Evolutionary conservation across 2,113 vertebrate genomes (phyloP), one percentile per base, ranked within the genome.

Genomic region (Carollia perspicillata): DNA sequence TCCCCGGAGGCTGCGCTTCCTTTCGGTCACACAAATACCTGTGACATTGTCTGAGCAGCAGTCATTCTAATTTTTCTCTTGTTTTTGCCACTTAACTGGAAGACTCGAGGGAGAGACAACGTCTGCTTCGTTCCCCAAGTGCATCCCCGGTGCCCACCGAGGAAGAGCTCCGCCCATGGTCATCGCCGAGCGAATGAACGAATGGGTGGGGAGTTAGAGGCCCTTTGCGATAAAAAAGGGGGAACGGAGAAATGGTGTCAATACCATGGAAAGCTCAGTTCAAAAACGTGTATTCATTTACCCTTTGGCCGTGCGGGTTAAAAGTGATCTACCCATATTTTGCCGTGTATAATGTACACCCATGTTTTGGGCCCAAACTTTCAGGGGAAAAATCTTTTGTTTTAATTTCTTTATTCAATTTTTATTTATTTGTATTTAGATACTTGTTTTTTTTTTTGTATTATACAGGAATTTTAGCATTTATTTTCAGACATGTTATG

Each of bases 91-190:
- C 35, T 53, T 51, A 66, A 33, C 74, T 26, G 11, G 42, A 77
- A 84, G 55, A 6, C 44, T 75, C 44, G 47, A 44, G 37, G 58
- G 44, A 77, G 55, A 35, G 14, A 79, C 28, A 16, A 8, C 18
- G 14, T 40, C 26, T 90, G 30, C n/a, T 44, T 69, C 3, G 1
- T 30, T 65, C 55, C 33, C 40, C 55, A 89, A 4, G 58, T 23
- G 58, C 65, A 2, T 33, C 28, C 28, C n/a, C 5, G 22, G 13
- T 20, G 7, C 10, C 18, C 6, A 8, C 13, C 22, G n/a, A 47
- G 7, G 40, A 28, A n/a, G 49, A 60, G 0, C 80, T n/a, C 20
- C 3, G 1, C 6, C 28, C 2, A 1, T 3, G 8, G 71, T 40
- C 28, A 9, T 1, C 8, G 14, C 11, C 8, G 12, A 66, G 28